Evolutionary conservation across 2,888 invertebrate species (phyloP).

Genomic region (Teleiodes luculella): DNA sequence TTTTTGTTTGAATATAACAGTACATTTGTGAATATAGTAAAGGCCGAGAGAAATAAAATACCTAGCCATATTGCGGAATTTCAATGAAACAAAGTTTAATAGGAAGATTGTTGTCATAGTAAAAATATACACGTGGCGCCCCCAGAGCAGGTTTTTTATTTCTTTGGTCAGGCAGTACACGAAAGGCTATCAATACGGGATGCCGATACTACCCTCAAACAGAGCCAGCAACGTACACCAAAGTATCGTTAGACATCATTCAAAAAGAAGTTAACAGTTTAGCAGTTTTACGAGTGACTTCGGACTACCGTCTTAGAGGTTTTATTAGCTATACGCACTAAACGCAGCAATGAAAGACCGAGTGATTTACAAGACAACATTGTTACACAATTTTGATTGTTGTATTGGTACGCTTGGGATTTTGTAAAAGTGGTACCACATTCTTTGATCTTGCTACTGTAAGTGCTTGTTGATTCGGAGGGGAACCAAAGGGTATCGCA

Average conservation of each 20-base stretch:
- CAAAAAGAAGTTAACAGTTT: conserved; percentile 18
- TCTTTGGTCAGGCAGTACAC: too few relatives aligned
- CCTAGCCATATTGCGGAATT: too few relatives aligned
- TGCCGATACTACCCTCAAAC: not conserved
- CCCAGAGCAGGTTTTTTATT: too few relatives aligned
- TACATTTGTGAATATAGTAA: too few relatives aligned
- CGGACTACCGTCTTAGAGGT: conserved; percentile 34
- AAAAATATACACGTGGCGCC: too few relatives aligned
- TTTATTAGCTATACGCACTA: conserved; percentile 49
- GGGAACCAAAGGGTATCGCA: too few relatives aligned
- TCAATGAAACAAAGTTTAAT: too few relatives aligned
- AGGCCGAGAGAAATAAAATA: too few relatives aligned
- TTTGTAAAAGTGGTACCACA: not conserved
- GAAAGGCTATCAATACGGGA: not conserved
- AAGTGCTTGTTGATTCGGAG: not conserved
- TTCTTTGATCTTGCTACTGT: not conserved
- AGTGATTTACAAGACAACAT: conserved; percentile 2
- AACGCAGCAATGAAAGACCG: conserved; percentile 15
- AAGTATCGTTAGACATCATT: not conserved
- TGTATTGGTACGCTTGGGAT: not conserved
- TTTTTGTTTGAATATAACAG: too few relatives aligned
- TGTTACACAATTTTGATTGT: conserved; percentile 2
- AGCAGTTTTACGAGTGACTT: conserved; percentile 35
- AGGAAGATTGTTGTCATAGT: too few relatives aligned
- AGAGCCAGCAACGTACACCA: not conserved